Conservation (phyloP, 1,140 invertebrate genomes). For the Bilobella aurantiaca region DNA sequence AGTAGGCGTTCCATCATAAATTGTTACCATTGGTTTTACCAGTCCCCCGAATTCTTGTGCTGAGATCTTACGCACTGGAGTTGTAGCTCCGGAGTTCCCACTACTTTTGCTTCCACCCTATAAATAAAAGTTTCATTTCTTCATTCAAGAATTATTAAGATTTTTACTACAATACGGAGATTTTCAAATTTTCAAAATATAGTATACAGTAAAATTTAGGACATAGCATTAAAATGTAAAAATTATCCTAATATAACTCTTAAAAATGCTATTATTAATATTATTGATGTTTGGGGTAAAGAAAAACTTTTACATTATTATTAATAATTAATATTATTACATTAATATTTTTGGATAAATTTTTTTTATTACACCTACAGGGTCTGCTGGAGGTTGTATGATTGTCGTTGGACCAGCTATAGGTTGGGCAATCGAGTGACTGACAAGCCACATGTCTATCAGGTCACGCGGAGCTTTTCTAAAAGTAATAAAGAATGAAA, state of each 20-base stretch:
- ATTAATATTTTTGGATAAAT: too few species aligned
- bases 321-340: too few species aligned
- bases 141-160: too few species aligned
- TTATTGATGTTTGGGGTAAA: too few species aligned
- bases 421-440: slow-evolving; percentile 56
- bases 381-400: not conserved
- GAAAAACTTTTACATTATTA: too few species aligned
- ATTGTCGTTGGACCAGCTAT: slow-evolving; percentile 28
- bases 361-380: not conserved
- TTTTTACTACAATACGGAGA: too few species aligned
- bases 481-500: slow-evolving; percentile 32
- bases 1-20: slow-evolving; percentile 39
- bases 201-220: too few species aligned
- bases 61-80: slow-evolving; percentile 87
- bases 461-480: slow-evolving; percentile 84
- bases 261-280: too few species aligned
- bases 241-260: too few species aligned
- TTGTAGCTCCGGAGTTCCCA: slow-evolving; percentile 66
- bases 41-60: slow-evolving; percentile 88
- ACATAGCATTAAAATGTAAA: too few species aligned
- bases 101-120: slow-evolving; percentile 33
- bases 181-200: too few species aligned
- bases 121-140: too few species aligned
- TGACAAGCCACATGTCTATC: slow-evolving; percentile 81
- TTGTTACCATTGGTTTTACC: slow-evolving; percentile 77